phyloP scores from a whole-genome alignment of 2,797 vertebrate genomes.

The Staurois parvus region DNA sequence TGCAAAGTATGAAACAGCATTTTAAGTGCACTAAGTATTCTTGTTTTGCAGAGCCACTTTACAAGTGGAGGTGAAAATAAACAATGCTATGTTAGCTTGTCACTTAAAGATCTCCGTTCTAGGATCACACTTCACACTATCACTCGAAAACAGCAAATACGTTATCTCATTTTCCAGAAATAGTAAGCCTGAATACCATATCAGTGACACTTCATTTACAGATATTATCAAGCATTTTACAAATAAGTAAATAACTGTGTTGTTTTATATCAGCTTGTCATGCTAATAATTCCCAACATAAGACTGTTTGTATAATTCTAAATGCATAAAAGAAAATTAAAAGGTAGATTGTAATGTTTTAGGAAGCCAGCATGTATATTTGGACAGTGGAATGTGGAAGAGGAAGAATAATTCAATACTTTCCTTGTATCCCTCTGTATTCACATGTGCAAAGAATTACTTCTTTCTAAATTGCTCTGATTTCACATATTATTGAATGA shows the following conservation, averaged over 20 bases:
- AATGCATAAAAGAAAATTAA: neutral
- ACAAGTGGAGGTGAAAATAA: neutral
- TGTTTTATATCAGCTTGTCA: neutral
- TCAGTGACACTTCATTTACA: neutral
- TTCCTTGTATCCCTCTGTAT: too few species aligned
- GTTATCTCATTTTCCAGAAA: neutral
- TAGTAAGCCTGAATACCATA: neutral
- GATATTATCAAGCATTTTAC: neutral
- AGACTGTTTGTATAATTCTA: neutral
- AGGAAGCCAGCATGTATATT: too few species aligned
- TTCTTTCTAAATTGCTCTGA: too few species aligned
- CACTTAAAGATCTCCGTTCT: neutral
- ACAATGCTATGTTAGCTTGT: neutral
- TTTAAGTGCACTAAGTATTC: too few species aligned
- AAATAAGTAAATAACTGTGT: neutral
- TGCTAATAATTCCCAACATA: neutral
- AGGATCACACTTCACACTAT: conserved; percentile 7
- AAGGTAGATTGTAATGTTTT: too few species aligned
- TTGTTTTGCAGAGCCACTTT: neutral
- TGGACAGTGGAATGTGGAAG: too few species aligned
- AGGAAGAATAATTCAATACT: too few species aligned
- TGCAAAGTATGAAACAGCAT: too few species aligned
- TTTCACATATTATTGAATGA: too few species aligned
- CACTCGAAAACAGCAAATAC: neutral
- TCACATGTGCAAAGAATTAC: too few species aligned